These are phyloP conservation scores for Picathartes gymnocephalus DNA, from an alignment of 2,113 vertebrate genomes.

Conservation along the genomic window DNA sequence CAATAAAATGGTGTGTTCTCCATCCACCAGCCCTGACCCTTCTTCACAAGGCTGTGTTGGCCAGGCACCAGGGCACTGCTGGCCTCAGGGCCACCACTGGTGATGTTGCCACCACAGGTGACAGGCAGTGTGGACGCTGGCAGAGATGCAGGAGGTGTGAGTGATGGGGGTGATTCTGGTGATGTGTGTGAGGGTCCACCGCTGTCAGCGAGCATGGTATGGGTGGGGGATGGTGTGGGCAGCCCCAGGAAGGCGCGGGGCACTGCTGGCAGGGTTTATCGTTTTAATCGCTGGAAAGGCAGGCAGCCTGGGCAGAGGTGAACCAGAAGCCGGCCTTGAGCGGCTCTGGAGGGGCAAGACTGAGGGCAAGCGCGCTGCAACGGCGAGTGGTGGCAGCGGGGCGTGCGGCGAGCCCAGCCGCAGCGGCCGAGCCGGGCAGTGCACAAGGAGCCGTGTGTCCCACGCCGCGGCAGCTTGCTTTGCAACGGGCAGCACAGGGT, in stretches of 20 bases:
- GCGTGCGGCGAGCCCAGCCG: neutral
- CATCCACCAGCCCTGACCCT: neutral
- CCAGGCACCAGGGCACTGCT: neutral
- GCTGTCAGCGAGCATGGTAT: fast-evolving
- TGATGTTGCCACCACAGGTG: neutral
- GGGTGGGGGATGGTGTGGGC: neutral
- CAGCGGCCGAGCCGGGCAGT: neutral
- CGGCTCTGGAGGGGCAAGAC: neutral
- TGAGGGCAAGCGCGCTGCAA: neutral
- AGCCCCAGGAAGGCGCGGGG: slow-evolving; percentile 46
- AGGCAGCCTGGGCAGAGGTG: neutral
- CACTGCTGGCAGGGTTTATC: slow-evolving; percentile 24
- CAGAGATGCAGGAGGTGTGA: neutral
- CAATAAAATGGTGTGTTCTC: slow-evolving; percentile 13
- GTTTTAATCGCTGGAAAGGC: slow-evolving; percentile 48
- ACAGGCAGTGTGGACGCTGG: neutral
- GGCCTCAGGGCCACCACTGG: neutral
- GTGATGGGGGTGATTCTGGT: neutral
- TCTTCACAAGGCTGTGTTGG: neutral
- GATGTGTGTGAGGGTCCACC: no score
- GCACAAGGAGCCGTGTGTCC: neutral
- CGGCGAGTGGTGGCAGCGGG: neutral
- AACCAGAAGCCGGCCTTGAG: neutral
- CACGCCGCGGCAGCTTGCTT: neutral
- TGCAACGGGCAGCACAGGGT: neutral